Base-by-base conservation (phyloP, 2,888 invertebrate genomes). In the Thyatira batis region DNA sequence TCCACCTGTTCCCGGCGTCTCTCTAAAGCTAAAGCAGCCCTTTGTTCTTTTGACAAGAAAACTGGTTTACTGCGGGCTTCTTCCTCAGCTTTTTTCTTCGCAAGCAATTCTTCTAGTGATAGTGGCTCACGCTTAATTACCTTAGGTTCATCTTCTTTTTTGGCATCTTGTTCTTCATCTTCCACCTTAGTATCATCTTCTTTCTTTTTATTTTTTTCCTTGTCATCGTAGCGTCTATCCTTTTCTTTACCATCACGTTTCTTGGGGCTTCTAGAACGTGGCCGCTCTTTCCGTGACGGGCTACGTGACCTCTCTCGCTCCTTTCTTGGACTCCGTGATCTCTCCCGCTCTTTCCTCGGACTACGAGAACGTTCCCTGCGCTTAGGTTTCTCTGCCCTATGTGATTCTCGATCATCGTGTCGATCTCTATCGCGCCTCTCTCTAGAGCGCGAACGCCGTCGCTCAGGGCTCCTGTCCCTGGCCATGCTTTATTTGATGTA, bases 51-150 rank as follows among this genome's bases (percentile, higher is more conserved):
- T 0, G 98, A 97, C 33, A 99, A 90, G 82, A 99, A 99, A 27
- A 98, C 98, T 0, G 99, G 99, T 93, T 99, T 99, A 69, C 98
- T 97, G 51, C 97, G 94, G 1, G 97, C 98, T 74, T 96, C 97
- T 82, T 99, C 98, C 79, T 98, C 98, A 0, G 97, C 97, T 78
- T 99, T 98, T 80, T 98, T 98, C 85, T 98, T 98, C 0, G 97
- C 96, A 49, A 99, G 89, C 43, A 99, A 85, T 82, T 99, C 99
- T 82, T 99, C 99, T 53, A 99, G 89, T 4, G 99, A 99, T 13
- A 99, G 88, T 0, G 99, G 99, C 78, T 99, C 98, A 50, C 82
- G 92, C 85, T 78, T 92, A 17, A 76, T 68, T 4, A 73, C 78
- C 62, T 85, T 92, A 4, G 83, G 73, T 20, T 89, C 88, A 10